Percentiles rank a stretch among this genome's conserved stretches.
phyloP scores from a whole-genome alignment of 2,113 vertebrate species.

The Nycticorax nycticorax region DNA sequence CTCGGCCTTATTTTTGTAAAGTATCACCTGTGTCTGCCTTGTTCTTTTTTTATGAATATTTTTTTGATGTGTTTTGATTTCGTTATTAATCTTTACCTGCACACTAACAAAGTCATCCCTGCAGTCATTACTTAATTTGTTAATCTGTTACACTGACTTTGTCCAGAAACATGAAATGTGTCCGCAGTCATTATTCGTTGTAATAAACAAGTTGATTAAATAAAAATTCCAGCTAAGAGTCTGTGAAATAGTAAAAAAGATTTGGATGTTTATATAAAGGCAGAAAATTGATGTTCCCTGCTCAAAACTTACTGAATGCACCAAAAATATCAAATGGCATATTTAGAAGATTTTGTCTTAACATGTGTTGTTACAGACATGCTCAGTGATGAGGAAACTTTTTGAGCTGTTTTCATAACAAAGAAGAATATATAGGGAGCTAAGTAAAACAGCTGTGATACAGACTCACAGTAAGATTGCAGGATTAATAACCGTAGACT shows the following conservation, averaged over 20 bases:
- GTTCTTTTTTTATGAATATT: not conserved
- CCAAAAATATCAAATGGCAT: not conserved
- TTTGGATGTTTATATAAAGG: not conserved
- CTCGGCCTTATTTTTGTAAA: not conserved
- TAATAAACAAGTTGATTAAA: not conserved
- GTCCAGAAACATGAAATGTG: not conserved
- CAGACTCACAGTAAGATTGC: not conserved
- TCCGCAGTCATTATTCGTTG: not conserved
- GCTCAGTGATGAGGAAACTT: not conserved
- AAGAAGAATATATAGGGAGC: not conserved
- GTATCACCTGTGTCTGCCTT: not conserved
- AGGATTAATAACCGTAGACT: slow-evolving; percentile 49
- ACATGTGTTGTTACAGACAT: not conserved
- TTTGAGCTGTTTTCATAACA: not conserved
- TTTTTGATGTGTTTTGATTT: slow-evolving; percentile 26
- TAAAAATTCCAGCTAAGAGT: not conserved
- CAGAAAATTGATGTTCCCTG: not conserved
- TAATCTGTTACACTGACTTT: not conserved
- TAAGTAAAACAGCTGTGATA: not conserved
- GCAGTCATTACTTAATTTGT: not conserved
- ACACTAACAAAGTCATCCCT: not conserved
- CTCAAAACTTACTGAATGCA: not conserved
- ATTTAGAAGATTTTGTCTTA: not conserved
- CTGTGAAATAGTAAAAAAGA: not conserved
- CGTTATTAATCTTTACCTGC: not conserved